A percentile compares a stretch with the other conserved stretches of the same genome.
Conservation (phyloP, 2,888 invertebrate genomes). For the Panopea generosa region DNA sequence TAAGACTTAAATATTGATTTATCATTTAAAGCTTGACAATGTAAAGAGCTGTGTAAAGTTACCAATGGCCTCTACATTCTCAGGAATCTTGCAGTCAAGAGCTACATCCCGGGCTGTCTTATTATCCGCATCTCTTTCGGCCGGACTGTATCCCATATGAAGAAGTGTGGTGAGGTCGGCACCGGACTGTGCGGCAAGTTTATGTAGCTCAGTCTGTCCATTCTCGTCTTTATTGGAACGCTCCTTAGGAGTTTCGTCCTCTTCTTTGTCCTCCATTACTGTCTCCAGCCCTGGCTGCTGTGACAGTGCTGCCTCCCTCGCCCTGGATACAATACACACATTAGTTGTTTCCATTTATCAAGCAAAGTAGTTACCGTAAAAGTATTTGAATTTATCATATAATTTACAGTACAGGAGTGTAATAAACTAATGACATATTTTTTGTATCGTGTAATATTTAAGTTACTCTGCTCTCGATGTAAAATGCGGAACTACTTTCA, state of each 20-base stretch:
- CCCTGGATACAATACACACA: constrained; percentile 62
- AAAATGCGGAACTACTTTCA: too few species aligned
- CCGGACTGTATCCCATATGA: constrained; percentile 73
- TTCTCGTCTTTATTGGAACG: constrained; percentile 67
- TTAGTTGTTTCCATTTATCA: too few species aligned
- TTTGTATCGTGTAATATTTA: too few species aligned
- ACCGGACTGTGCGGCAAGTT: constrained; percentile 70
- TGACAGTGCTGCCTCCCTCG: constrained; percentile 72
- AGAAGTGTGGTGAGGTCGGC: constrained; percentile 72
- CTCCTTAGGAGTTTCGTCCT: constrained; percentile 66
- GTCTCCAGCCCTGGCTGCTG: constrained; percentile 76
- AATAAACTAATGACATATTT: too few species aligned
- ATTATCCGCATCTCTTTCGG: constrained; percentile 73
- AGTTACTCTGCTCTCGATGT: too few species aligned
- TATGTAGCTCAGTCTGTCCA: constrained; percentile 77
- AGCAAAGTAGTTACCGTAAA: background rate
- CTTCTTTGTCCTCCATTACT: constrained; percentile 73
- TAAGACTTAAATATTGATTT: too few species aligned
- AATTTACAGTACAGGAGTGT: too few species aligned
- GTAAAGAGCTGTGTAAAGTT: too few species aligned
- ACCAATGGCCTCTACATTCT: constrained; percentile 78
- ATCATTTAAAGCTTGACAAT: too few species aligned
- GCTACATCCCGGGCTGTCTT: constrained; percentile 79
- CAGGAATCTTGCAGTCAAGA: constrained; percentile 62
- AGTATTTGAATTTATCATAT: too few species aligned